Percentiles rank a stretch among this genome's conserved stretches.
Conservation (phyloP, 1,140 invertebrate species). For the Hesperophylax magnus region DNA sequence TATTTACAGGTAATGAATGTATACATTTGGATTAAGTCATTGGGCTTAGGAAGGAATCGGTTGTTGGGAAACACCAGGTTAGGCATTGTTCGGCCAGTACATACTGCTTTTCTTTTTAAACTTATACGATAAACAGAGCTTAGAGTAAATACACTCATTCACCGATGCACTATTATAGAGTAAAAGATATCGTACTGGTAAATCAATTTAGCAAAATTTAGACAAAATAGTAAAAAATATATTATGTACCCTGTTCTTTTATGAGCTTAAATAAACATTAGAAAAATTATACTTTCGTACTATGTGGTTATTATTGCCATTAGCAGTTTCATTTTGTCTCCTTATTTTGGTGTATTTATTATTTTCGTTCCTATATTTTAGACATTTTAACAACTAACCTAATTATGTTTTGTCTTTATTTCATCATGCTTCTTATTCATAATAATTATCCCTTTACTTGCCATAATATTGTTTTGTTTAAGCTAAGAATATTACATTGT, state of each 20-base stretch:
- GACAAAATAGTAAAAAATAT: not conserved
- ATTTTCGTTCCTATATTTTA: conserved; percentile 39
- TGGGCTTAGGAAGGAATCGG: not conserved
- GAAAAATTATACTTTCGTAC: conserved; percentile 32
- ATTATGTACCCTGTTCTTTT: conserved; percentile 9
- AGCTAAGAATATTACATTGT: conserved; percentile 37
- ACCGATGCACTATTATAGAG: conserved; percentile 40
- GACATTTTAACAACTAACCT: conserved; percentile 38
- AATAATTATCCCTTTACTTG: conserved; percentile 42
- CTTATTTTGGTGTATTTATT: conserved; percentile 27
- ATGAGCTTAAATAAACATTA: conserved; percentile 15
- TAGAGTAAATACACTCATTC: conserved; percentile 45
- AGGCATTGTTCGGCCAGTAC: conserved; percentile 19
- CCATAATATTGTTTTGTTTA: conserved; percentile 46
- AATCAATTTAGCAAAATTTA: conserved; percentile 32
- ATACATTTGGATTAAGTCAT: not conserved
- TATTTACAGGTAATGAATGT: conserved; percentile 2
- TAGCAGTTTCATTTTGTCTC: conserved; percentile 16
- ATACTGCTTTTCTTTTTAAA: conserved; percentile 18
- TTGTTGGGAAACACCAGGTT: not conserved
- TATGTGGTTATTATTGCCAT: conserved; percentile 2
- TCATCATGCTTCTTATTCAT: conserved; percentile 38
- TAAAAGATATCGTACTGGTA: conserved; percentile 39
- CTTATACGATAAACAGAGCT: conserved; percentile 41
- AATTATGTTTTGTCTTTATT: conserved; percentile 37